Base-by-base conservation (phyloP, 2,113 vertebrate species). In the Apistogramma diplotaenia region DNA sequence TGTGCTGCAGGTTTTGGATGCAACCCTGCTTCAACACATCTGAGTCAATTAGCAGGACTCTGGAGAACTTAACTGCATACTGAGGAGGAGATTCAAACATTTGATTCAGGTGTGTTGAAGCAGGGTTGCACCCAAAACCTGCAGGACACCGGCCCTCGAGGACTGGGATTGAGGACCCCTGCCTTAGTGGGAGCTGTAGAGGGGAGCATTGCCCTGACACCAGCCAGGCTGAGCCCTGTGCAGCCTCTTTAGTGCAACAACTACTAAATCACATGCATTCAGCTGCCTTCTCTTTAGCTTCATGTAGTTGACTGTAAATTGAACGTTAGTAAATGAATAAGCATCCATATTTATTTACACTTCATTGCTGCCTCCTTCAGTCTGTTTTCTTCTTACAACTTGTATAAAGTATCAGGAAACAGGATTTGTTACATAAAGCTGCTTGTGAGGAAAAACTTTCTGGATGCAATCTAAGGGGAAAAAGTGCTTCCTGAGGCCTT, bases 401-500 rank as follows among this genome's bases (percentile, higher is more conserved):
- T 21, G 13, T 33, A 4, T 21, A 49, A 75, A 46, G 7, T 11
- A 35, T n/a, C 18, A 54, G 8, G 13, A 46, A 58, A 25, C 65
- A 56, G 8, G 55, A 53, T 73, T 62, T 8, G n/a, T 71, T 79
- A 29, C 9, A 8, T 58, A 43, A 81, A 86, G 35, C 29, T 67
- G 75, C 71, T 76, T 75, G 51, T 46, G 10, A 67, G 31, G 46
- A 54, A 55, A 62, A 78, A 21, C 46, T 62, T 80, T 82, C 57
- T 74, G 19, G 23, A 13, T 40, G 55, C 13, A 40, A 56, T 55
- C 19, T 35, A 27, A 74, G 33, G 46, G 40, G 19, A 7, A 12
- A 78, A 84, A 74, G 23, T 16, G 29, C 71, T 61, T 79, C 51
- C 29, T 21, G 33, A 27, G 61, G 60, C 51, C 74, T 81, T 85